Percentiles rank a stretch among this genome's conserved stretches.
Evolutionary conservation across 2,888 invertebrate species (phyloP).

Genomic region (Hoplodrina blanda): DNA sequence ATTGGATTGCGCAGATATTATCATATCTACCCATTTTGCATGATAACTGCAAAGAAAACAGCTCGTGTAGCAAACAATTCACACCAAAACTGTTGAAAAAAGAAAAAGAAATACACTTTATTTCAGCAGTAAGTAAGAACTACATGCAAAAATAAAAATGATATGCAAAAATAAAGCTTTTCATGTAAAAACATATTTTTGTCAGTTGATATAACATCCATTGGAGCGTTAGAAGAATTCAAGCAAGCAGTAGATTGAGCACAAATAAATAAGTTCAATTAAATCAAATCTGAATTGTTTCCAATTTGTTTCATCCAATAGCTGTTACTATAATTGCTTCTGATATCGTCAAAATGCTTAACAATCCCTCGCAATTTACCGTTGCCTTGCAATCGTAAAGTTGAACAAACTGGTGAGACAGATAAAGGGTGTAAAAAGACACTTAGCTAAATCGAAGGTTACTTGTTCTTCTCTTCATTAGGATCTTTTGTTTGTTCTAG

Average conservation of each 20-base stretch:
- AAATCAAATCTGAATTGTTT: slow-evolving; percentile 37
- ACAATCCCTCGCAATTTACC: slow-evolving; percentile 24
- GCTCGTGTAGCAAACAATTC: slow-evolving; percentile 6
- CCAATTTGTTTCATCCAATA: slow-evolving; percentile 41
- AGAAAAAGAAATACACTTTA: background rate
- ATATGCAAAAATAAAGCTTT: slow-evolving; percentile 1
- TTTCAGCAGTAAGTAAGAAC: background rate
- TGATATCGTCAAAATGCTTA: slow-evolving; percentile 36
- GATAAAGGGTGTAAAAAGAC: background rate
- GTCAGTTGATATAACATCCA: background rate
- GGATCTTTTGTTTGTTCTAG: too few species aligned
- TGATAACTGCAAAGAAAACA: slow-evolving; percentile 23
- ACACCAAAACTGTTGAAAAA: slow-evolving; percentile 13
- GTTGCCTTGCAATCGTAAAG: slow-evolving; percentile 35
- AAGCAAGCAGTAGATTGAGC: slow-evolving; percentile 21
- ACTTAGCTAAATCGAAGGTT: too few species aligned
- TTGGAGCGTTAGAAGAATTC: background rate
- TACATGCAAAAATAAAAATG: background rate
- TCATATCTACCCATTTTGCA: slow-evolving; percentile 25
- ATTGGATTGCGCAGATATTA: slow-evolving; percentile 30
- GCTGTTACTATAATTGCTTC: slow-evolving; percentile 41
- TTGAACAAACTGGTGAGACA: slow-evolving; percentile 43
- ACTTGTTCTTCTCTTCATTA: too few species aligned
- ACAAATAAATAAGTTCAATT: slow-evolving; percentile 34
- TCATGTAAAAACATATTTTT: slow-evolving; percentile 7